phyloP scores from a whole-genome alignment of 2,113 vertebrate species.

The Calyptomena viridis region DNA sequence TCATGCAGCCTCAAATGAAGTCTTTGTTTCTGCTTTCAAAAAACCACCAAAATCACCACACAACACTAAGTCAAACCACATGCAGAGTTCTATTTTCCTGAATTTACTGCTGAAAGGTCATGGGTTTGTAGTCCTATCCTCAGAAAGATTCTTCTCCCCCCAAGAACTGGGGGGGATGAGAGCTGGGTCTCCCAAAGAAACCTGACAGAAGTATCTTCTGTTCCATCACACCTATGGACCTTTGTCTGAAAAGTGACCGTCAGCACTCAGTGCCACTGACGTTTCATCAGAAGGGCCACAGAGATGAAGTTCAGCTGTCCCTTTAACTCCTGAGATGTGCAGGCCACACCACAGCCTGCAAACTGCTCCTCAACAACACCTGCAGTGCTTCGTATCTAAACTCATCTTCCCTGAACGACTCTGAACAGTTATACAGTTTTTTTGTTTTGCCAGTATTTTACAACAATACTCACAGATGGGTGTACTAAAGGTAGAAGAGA shows the following conservation, averaged over 20 bases:
- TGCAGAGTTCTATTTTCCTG: neutral
- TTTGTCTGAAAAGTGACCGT: neutral
- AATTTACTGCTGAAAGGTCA: neutral
- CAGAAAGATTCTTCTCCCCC: neutral
- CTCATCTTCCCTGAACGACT: neutral
- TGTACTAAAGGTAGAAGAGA: neutral
- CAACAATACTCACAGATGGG: neutral
- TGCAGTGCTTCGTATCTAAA: neutral
- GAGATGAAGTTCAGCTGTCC: slow-evolving; percentile 83
- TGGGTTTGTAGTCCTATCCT: neutral
- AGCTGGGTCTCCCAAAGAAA: neutral
- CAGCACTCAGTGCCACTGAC: slow-evolving; percentile 54
- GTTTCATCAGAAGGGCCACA: slow-evolving; percentile 64
- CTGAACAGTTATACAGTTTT: neutral
- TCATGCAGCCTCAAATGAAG: neutral
- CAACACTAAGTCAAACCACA: neutral
- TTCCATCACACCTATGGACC: neutral
- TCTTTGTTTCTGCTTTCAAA: neutral
- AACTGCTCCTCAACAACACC: neutral
- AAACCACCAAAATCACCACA: neutral
- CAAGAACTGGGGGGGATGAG: neutral
- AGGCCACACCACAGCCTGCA: neutral
- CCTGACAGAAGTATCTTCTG: neutral
- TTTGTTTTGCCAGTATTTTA: neutral
- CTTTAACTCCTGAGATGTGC: neutral